Evolutionary conservation across 2,888 invertebrate genomes (phyloP).

Genomic region (Mimachlamys varia): DNA sequence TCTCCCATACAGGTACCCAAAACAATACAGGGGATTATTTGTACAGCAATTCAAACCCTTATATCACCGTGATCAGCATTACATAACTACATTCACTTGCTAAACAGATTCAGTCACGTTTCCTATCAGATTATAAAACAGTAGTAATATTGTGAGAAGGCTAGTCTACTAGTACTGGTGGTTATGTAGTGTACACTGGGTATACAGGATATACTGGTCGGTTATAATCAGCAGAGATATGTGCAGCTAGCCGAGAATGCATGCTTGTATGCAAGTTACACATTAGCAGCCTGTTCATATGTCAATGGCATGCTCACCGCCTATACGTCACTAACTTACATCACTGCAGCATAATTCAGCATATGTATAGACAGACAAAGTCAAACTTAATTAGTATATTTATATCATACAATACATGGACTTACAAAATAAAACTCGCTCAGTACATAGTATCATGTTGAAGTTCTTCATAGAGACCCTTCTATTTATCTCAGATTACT

Average conservation of each 20-base stretch:
- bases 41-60: background rate
- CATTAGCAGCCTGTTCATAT: background rate
- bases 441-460: too few species aligned
- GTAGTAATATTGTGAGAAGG: background rate
- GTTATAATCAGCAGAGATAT: slow-evolving; percentile 5
- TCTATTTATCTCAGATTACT: too few species aligned
- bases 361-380: too few species aligned
- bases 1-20: too few species aligned
- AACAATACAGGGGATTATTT: background rate
- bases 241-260: background rate
- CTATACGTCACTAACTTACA: background rate
- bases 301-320: background rate
- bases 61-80: background rate
- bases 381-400: too few species aligned
- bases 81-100: background rate
- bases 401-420: too few species aligned
- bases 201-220: background rate
- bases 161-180: background rate
- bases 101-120: background rate
- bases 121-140: background rate
- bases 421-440: too few species aligned
- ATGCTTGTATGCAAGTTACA: slow-evolving; percentile 20
- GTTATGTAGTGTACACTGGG: background rate
- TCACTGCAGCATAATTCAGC: background rate
- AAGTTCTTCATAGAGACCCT: too few species aligned